Evolutionary conservation across 2,797 vertebrate genomes (phyloP).

Genomic region (Diplodus puntazzo): DNA sequence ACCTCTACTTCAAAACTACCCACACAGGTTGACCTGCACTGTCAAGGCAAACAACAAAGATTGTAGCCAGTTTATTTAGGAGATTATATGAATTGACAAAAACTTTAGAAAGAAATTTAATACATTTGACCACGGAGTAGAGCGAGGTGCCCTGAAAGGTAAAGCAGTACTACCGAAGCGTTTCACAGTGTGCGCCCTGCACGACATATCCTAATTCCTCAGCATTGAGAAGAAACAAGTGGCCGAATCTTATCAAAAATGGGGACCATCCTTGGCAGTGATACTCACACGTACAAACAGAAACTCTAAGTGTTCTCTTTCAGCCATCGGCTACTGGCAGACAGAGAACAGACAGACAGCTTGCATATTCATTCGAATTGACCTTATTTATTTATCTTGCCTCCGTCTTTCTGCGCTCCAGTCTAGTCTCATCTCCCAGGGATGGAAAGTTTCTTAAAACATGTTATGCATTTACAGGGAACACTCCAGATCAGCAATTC

Average conservation of each 20-base stretch:
- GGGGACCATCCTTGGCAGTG: conserved; percentile 30
- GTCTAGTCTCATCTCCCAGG: conserved; percentile 50
- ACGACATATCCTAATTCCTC: conserved; percentile 35
- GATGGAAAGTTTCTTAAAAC: conserved; percentile 47
- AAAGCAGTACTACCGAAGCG: conserved; percentile 53
- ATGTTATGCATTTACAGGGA: conserved; percentile 52
- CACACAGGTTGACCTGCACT: conserved; percentile 45
- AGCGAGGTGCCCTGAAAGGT: conserved; percentile 49
- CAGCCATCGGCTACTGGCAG: conserved; percentile 33
- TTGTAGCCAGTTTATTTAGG: conserved; percentile 36
- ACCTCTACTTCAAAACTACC: conserved; percentile 59
- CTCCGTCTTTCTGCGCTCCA: conserved; percentile 38
- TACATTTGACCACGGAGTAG: conserved; percentile 36
- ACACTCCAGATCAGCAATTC: conserved; percentile 57
- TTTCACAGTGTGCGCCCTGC: conserved; percentile 1
- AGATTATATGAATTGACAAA: conserved; percentile 30
- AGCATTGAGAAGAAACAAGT: conserved; percentile 34
- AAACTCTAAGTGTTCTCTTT: conserved; percentile 54
- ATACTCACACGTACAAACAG: conserved; percentile 39
- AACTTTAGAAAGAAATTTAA: conserved; percentile 47
- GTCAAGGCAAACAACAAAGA: conserved; percentile 41
- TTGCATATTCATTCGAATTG: conserved; percentile 58
- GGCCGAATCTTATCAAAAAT: conserved; percentile 59
- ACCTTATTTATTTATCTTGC: conserved; percentile 58
- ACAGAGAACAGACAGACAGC: conserved; percentile 51